Evolutionary conservation across 23 tunicate species (phyloP).

Genomic region (Clavelina lepadiformis): DNA sequence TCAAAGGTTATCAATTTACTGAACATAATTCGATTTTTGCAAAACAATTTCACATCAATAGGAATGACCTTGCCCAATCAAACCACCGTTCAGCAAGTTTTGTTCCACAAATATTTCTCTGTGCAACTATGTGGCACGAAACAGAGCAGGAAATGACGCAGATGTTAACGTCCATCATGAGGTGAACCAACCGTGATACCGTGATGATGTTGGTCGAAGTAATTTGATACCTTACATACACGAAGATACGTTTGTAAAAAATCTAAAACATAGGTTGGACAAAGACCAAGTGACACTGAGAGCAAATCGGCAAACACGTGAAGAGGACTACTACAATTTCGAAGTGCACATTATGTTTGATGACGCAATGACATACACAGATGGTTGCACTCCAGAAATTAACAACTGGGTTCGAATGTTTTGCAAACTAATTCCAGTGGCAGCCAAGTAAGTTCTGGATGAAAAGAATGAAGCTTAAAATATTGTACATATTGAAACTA

Average conservation of each 20-base stretch:
- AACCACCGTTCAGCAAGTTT: too few relatives aligned
- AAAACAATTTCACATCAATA: too few relatives aligned
- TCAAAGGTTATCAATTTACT: too few relatives aligned
- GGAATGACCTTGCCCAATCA: too few relatives aligned
- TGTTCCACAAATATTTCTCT: conserved; percentile 86
- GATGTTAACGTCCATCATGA: conserved; percentile 89
- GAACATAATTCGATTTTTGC: too few relatives aligned
- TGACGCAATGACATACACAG: conserved; percentile 70
- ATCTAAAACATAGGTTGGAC: conserved; percentile 69
- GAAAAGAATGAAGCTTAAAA: not conserved
- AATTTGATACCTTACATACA: too few relatives aligned
- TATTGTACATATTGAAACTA: not conserved
- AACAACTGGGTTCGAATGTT: conserved; percentile 64
- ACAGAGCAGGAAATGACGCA: conserved; percentile 96
- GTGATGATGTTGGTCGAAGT: too few relatives aligned
- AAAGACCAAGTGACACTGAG: conserved; percentile 67
- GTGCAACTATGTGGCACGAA: conserved; percentile 99
- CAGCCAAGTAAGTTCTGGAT: conserved; percentile 67
- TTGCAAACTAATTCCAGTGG: conserved; percentile 63
- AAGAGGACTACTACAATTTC: conserved; percentile 74
- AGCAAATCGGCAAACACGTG: conserved; percentile 35
- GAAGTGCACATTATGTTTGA: conserved; percentile 91
- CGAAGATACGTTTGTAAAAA: too few relatives aligned
- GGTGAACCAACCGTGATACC: too few relatives aligned
- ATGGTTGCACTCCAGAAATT: conserved; percentile 45